A percentile compares a stretch with the other conserved stretches of the same genome.
Conservation (phyloP, 2,797 vertebrate genomes). For the Mionectes olivaceus region DNA sequence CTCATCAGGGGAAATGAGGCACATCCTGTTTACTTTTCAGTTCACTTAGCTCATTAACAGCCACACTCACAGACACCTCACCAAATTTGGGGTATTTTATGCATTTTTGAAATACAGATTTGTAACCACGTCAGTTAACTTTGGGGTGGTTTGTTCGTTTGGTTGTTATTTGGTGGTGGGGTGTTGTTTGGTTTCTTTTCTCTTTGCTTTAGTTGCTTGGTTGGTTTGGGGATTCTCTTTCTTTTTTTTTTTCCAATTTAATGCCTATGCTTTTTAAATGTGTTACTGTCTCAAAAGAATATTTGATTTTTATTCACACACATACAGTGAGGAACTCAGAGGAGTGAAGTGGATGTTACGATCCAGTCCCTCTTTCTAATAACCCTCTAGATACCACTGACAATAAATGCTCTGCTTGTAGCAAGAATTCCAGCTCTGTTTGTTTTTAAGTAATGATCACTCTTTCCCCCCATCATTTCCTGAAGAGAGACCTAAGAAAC, state of each 20-base stretch:
- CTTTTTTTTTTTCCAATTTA: background rate
- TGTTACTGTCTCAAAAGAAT: background rate
- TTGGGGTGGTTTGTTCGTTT: background rate
- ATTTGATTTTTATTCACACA: background rate
- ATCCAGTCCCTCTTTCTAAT: background rate
- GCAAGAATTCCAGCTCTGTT: background rate
- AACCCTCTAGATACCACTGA: background rate
- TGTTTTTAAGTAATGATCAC: background rate
- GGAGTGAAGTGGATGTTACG: background rate
- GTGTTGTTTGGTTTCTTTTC: background rate
- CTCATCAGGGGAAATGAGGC: conserved; percentile 66
- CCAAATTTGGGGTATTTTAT: background rate
- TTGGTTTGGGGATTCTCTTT: background rate
- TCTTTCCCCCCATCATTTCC: background rate
- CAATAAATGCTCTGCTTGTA: background rate
- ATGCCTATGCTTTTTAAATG: background rate
- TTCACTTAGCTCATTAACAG: conserved; percentile 45
- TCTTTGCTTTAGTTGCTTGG: background rate
- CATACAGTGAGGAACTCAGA: background rate
- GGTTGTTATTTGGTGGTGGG: background rate
- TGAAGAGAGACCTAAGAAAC: background rate
- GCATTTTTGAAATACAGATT: background rate
- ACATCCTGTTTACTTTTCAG: conserved; percentile 63
- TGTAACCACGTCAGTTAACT: background rate
- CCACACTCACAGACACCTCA: background rate